These are phyloP conservation scores for Oreochromis grahami DNA, from an alignment of 2,797 vertebrate genomes.

Conservation along the genomic window DNA sequence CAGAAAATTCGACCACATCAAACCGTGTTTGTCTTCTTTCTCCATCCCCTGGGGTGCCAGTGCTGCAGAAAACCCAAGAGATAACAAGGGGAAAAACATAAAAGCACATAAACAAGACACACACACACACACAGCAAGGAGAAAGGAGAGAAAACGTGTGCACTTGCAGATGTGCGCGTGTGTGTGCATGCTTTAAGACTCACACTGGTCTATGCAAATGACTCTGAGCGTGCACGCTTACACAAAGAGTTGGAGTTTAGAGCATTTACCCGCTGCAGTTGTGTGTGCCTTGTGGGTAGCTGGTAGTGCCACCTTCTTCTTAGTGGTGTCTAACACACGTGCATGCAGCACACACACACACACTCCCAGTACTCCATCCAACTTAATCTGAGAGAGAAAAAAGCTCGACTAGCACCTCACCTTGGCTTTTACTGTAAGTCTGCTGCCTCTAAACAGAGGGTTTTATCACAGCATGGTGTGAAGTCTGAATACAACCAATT, in stretches of 20 bases:
- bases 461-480: conserved; percentile 47
- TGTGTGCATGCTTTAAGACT: background rate
- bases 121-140: background rate
- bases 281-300: background rate
- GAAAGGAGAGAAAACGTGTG: conserved; percentile 4
- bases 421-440: conserved; percentile 5
- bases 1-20: conserved; percentile 67
- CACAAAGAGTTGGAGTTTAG: background rate
- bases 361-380: background rate
- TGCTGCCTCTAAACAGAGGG: conserved; percentile 26
- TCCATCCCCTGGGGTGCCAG: conserved; percentile 49
- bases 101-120: conserved; percentile 66
- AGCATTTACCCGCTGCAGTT: conserved; percentile 2
- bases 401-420: background rate
- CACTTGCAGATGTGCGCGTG: background rate
- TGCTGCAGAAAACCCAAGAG: conserved; percentile 60
- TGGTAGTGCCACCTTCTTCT: background rate
- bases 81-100: conserved; percentile 65
- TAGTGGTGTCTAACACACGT: background rate
- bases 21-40: conserved; percentile 62
- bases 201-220: background rate
- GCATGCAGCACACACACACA: background rate
- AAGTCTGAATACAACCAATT: conserved; percentile 41
- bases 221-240: background rate
- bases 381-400: background rate